Conservation (phyloP, 2,113 vertebrate genomes). For the Cricetomys ansorgei region DNA sequence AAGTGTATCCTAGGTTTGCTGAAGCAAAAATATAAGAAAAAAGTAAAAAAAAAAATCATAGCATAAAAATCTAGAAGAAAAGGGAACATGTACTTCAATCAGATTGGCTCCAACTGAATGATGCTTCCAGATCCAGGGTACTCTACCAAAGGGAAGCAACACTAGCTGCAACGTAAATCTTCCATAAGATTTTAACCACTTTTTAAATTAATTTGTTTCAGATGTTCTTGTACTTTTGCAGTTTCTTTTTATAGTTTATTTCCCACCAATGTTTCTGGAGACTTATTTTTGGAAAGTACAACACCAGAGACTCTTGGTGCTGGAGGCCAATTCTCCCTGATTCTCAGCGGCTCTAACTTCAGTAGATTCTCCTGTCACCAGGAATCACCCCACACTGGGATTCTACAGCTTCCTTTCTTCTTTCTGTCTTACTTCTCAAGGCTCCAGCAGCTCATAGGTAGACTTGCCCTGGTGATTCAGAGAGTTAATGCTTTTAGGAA, state of each 20-base stretch:
- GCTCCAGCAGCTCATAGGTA: background rate
- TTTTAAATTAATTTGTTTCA: background rate
- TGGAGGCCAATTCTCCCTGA: background rate
- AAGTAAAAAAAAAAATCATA: background rate
- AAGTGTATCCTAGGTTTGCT: background rate
- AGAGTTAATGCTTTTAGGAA: background rate
- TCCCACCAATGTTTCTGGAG: background rate
- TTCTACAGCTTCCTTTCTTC: background rate
- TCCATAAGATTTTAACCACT: background rate
- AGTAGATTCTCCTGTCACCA: background rate
- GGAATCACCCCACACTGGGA: background rate
- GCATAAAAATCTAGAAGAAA: background rate
- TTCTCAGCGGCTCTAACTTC: background rate
- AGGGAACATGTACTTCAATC: background rate
- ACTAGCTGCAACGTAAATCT: background rate
- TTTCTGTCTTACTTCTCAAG: background rate
- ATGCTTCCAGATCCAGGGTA: background rate
- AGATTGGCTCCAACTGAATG: background rate
- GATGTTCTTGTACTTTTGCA: background rate
- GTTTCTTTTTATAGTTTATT: constrained; percentile 9
- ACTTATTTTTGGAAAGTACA: background rate
- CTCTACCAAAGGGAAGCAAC: background rate
- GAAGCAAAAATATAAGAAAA: background rate
- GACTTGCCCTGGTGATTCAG: background rate
- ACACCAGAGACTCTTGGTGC: background rate